These are phyloP conservation scores for Parapristionchus giblindavisi DNA, from an alignment of 2,888 invertebrate species.

Conservation along the genomic window DNA sequence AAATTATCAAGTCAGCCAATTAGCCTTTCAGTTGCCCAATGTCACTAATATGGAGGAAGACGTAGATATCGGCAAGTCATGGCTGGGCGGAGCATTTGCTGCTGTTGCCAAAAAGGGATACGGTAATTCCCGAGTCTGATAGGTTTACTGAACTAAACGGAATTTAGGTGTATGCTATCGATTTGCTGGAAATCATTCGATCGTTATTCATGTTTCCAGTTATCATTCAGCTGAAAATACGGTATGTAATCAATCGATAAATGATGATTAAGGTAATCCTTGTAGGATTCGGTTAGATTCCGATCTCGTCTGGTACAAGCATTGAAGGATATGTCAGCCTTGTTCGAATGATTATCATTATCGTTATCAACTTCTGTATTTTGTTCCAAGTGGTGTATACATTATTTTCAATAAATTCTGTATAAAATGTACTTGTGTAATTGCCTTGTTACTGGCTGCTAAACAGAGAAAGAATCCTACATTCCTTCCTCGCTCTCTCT, in stretches of 20 bases:
- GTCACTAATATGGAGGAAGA: conserved; percentile 59
- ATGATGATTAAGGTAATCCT: conserved; percentile 4
- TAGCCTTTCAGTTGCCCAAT: conserved; percentile 50
- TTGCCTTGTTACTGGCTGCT: too few species aligned
- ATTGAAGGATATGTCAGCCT: conserved; percentile 53
- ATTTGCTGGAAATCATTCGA: conserved; percentile 57
- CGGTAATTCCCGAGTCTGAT: conserved; percentile 39
- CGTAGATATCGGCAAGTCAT: conserved; percentile 43
- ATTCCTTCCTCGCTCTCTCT: too few species aligned
- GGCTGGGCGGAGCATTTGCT: conserved; percentile 59
- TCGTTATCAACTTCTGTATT: too few species aligned
- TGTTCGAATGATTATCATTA: conserved; percentile 53
- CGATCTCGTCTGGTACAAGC: conserved; percentile 46
- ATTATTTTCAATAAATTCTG: too few species aligned
- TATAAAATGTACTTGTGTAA: too few species aligned
- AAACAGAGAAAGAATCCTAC: too few species aligned
- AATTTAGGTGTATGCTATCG: conserved; percentile 57
- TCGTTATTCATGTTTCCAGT: conserved; percentile 54
- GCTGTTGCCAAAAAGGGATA: conserved; percentile 60
- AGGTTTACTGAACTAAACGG: neutral
- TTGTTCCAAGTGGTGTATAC: too few species aligned
- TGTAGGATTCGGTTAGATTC: conserved; percentile 51
- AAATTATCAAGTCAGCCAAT: too few species aligned
- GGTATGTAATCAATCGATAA: conserved; percentile 9
- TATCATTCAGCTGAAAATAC: conserved; percentile 55